Evolutionary conservation across 1,140 invertebrate species (phyloP).

Genomic region (Lepidurus arcticus): DNA sequence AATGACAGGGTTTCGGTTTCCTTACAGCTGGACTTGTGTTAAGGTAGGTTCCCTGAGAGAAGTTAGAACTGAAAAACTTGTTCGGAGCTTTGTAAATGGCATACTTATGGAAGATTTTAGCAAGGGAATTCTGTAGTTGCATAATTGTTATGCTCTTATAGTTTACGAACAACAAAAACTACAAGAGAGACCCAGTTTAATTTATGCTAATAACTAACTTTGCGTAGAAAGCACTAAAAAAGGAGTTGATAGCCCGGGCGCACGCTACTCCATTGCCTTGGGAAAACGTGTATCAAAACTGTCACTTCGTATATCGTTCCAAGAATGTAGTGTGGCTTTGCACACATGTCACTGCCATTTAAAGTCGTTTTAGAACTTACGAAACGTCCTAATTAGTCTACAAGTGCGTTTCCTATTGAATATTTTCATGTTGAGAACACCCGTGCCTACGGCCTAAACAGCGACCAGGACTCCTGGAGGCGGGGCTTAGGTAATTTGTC

Average conservation of each 20-base stretch:
- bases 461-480: no score
- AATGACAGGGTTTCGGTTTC: slow-evolving; percentile 15
- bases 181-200: neutral
- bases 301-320: neutral
- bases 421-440: no score
- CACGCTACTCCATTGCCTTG: neutral
- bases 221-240: neutral
- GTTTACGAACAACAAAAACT: neutral
- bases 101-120: neutral
- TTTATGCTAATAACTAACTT: slow-evolving; percentile 20
- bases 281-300: neutral
- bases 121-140: neutral
- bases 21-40: neutral
- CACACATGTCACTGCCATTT: neutral
- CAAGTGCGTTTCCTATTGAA: no score
- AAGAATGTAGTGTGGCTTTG: neutral
- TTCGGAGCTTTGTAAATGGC: neutral
- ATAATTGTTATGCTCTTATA: neutral
- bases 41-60: neutral
- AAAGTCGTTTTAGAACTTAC: neutral
- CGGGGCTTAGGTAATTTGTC: no score
- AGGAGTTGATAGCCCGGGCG: neutral
- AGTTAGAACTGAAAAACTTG: neutral
- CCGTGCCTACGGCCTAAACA: no score
- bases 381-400: neutral